A percentile compares a stretch with the other conserved stretches of the same genome.
These are phyloP conservation scores for Egretta garzetta DNA, from an alignment of 2,113 vertebrate genomes.

Conservation along the genomic window DNA sequence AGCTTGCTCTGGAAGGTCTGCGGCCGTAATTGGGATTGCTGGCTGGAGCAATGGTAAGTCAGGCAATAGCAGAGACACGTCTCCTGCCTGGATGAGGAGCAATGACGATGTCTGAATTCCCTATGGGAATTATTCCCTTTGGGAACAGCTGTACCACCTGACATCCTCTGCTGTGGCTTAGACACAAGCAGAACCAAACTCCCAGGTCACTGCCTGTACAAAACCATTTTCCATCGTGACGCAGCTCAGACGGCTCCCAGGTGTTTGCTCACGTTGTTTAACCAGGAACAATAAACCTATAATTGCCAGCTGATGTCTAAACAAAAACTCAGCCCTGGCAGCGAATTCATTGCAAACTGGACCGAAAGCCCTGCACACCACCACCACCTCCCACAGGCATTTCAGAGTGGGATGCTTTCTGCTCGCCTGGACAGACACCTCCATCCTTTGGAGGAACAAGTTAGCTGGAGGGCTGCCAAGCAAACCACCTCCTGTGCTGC, in stretches of 20 bases:
- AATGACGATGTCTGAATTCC: no score
- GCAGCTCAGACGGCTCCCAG: neutral
- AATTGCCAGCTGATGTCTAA: neutral
- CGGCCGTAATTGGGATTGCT: neutral
- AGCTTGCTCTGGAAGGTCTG: neutral
- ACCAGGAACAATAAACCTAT: neutral
- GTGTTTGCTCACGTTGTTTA: neutral
- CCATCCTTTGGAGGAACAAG: neutral
- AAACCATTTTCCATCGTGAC: fast-evolving
- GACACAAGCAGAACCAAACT: neutral
- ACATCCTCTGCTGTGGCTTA: neutral
- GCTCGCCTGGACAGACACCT: neutral
- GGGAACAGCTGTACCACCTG: neutral
- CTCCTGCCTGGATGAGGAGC: neutral
- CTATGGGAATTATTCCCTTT: neutral
- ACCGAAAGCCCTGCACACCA: no score
- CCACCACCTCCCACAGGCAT: neutral
- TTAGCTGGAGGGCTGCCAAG: neutral
- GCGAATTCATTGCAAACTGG: neutral
- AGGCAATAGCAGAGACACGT: neutral
- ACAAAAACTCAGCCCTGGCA: neutral
- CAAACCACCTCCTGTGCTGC: neutral
- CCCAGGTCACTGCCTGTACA: neutral
- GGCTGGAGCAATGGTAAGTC: neutral
- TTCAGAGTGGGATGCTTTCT: neutral